A percentile compares a stretch with the other conserved stretches of the same genome.
Evolutionary conservation across 2,113 vertebrate genomes (phyloP).

Genomic region (Athene noctua): DNA sequence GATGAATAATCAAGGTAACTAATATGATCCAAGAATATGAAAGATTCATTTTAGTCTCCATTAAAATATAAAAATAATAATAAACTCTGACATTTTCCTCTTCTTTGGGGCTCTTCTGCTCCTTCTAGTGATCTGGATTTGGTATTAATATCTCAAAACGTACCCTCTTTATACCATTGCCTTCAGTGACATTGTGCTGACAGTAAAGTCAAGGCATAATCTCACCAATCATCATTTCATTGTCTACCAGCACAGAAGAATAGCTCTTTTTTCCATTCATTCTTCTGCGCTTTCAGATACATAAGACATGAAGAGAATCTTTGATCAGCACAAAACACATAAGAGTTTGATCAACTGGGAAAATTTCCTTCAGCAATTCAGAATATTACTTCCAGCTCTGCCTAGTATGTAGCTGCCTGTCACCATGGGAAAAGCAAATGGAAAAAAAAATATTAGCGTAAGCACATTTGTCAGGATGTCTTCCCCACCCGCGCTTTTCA

Average conservation of each 20-base stretch:
- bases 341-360: conserved; percentile 37
- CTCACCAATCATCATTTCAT: conserved; percentile 55
- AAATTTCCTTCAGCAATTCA: conserved; percentile 19
- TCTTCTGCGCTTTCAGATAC: conserved; percentile 30
- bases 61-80: conserved; percentile 8
- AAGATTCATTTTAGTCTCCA: neutral
- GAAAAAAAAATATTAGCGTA: neutral
- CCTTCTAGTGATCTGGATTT: neutral
- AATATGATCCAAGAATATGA: neutral
- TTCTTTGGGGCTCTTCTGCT: neutral
- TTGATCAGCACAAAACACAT: conserved; percentile 32
- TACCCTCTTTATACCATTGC: neutral
- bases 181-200: conserved; percentile 45
- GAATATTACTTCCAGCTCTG: conserved; percentile 33
- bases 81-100: neutral
- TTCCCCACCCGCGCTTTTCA: neutral
- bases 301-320: conserved; percentile 44
- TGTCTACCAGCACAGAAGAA: conserved; percentile 45
- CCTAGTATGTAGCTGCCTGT: conserved; percentile 28
- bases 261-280: neutral
- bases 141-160: neutral
- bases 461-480: conserved; percentile 20
- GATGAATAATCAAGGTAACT: conserved; percentile 6
- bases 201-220: conserved; percentile 47
- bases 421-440: neutral